These are phyloP conservation scores for Hyalella azteca DNA, from an alignment of 2,888 invertebrate species.

Conservation along the genomic window DNA sequence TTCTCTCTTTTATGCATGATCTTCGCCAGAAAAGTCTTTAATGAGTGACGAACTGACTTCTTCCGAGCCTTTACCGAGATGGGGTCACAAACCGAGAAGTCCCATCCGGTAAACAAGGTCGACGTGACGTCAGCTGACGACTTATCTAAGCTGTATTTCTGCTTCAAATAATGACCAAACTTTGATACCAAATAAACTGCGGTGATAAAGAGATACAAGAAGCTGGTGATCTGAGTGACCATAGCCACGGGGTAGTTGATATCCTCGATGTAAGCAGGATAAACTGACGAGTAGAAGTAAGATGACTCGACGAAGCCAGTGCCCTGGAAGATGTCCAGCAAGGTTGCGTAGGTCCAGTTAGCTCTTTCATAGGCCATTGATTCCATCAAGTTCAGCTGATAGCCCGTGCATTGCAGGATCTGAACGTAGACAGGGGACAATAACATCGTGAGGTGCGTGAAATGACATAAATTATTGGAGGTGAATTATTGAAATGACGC, in stretches of 20 bases:
- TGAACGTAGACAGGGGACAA: too few species aligned
- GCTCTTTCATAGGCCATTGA: not conserved
- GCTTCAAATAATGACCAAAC: not conserved
- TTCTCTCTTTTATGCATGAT: not conserved
- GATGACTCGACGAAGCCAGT: not conserved
- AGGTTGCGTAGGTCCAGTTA: not conserved
- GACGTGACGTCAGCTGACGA: not conserved
- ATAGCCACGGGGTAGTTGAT: not conserved
- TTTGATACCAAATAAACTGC: not conserved
- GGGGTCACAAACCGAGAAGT: not conserved
- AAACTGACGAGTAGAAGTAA: not conserved
- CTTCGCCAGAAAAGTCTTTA: not conserved
- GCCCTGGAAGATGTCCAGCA: not conserved
- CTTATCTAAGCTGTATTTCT: slow-evolving; percentile 1
- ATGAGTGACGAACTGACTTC: not conserved
- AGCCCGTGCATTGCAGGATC: not conserved
- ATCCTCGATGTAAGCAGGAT: not conserved
- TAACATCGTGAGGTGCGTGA: too few species aligned
- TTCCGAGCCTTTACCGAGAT: not conserved
- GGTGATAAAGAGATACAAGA: not conserved
- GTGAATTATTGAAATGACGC: too few species aligned
- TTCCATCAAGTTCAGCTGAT: not conserved
- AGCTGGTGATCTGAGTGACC: not conserved
- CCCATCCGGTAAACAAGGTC: slow-evolving; percentile 1
- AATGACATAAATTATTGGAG: too few species aligned